Evolutionary conservation across 1,140 invertebrate species (phyloP), one percentile per base, ranked within the genome.

Genomic region (Triops cancriformis): DNA sequence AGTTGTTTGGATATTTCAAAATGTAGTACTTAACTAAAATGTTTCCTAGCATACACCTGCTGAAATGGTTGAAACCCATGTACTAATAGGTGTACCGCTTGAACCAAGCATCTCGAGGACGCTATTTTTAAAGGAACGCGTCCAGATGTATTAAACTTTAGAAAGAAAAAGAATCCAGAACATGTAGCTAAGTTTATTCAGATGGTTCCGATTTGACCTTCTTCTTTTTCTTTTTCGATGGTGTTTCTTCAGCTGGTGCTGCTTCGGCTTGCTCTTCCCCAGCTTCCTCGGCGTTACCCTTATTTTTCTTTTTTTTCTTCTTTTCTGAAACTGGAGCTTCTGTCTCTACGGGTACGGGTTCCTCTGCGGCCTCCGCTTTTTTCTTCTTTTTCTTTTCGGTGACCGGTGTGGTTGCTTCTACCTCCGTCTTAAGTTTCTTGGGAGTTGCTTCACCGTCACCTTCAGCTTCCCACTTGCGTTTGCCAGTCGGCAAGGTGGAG

Each of bases 401-500:
- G 72, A 26, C 43, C 9, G 45, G 26, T 75, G 23, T 72, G 18
- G 73, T 73, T 26, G 76, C 78, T 41, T 75, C 73, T 18, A 23
- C 28, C 28, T 79, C 80, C 74, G 80, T 79, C 78, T 82, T 82
- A 31, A 81, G 80, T 76, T 79, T 83, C 82, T 84, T 82, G 72
- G 80, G 80, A 26, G 81, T 80, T 37, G 80, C 76, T 41, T 79
- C 80, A 37, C 78, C 81, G 5, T 80, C 81, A 28, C 80, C 81
- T 2, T 84, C 83, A 0, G 81, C 82, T 64, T 64, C 51, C 78
- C 83, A 81, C 77, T 85, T 85, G 51, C 85, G 80, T 78, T 87
- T 86, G 79, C 80, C 79, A 37, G 76, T 82, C 2, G 83, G 80
- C 37, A 87, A 79, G 0, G 86, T 87, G 14, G 85, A 86, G 80